These are phyloP conservation scores for Oryctes rhinoceros DNA, from an alignment of 1,140 invertebrate species.

Conservation along the genomic window DNA sequence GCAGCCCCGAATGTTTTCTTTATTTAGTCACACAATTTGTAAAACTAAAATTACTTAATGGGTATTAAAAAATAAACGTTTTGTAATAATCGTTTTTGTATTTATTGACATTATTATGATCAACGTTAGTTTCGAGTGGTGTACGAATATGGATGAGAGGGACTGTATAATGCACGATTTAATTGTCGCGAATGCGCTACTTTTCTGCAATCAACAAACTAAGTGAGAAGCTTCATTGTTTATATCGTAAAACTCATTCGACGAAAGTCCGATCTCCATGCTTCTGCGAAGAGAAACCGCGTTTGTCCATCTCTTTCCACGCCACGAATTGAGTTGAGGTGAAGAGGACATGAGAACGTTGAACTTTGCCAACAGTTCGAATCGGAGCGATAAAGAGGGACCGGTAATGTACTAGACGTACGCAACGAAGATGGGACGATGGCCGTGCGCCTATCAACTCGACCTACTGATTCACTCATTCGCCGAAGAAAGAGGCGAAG, in stretches of 20 bases:
- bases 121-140: no score
- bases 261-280: conserved; percentile 9
- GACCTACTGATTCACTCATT: conserved; percentile 21
- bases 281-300: conserved; percentile 12
- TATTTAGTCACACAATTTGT: no score
- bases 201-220: conserved; percentile 10
- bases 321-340: conserved; percentile 9
- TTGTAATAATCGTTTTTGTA: no score
- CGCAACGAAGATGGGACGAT: background rate
- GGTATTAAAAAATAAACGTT: no score
- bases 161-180: background rate
- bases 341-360: conserved; percentile 18
- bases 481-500: conserved; percentile 7
- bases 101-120: no score
- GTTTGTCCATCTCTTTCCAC: background rate
- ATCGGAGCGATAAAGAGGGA: background rate
- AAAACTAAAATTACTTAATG: no score
- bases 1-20: no score
- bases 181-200: background rate
- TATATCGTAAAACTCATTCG: conserved; percentile 22
- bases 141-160: no score
- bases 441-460: background rate
- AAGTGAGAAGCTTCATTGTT: conserved; percentile 7
- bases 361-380: conserved; percentile 4
- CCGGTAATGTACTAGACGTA: background rate